Evolutionary conservation across 1,140 invertebrate genomes (phyloP).

Genomic region (Amphibalanus amphitrite): DNA sequence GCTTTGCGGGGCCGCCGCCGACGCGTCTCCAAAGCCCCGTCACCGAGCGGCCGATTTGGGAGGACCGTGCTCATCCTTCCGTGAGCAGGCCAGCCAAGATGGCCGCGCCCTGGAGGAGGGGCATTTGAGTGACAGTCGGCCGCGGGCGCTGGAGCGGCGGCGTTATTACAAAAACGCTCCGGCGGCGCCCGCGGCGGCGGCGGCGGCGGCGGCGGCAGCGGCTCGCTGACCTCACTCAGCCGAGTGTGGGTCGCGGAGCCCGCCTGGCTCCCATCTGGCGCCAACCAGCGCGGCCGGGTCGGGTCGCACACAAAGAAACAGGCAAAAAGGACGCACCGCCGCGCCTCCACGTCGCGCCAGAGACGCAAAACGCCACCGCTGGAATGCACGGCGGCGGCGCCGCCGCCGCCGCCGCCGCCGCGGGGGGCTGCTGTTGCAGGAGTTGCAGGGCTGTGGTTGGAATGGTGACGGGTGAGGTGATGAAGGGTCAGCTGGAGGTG

Average conservation of each 20-base stretch:
- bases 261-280: neutral
- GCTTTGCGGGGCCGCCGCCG: too few species aligned
- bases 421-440: neutral
- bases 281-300: too few species aligned
- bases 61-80: neutral
- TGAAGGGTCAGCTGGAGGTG: too few species aligned
- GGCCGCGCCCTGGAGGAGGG: neutral
- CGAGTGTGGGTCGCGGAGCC: too few species aligned
- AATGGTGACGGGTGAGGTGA: neutral
- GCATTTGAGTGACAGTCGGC: neutral
- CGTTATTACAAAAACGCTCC: constrained; percentile 1
- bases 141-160: too few species aligned
- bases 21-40: too few species aligned
- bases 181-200: too few species aligned
- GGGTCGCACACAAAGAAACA: neutral
- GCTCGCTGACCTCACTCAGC: neutral
- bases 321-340: neutral
- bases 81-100: neutral
- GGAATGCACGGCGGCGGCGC: neutral
- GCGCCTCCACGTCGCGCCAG: too few species aligned
- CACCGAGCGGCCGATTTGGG: too few species aligned
- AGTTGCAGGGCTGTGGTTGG: neutral
- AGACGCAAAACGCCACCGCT: neutral
- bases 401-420: too few species aligned
- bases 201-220: too few species aligned